A percentile compares a stretch with the other conserved stretches of the same genome.
These are phyloP conservation scores for Pseudomyrmex sp. DNA, from an alignment of 1,140 invertebrate species.

Conservation along the genomic window DNA sequence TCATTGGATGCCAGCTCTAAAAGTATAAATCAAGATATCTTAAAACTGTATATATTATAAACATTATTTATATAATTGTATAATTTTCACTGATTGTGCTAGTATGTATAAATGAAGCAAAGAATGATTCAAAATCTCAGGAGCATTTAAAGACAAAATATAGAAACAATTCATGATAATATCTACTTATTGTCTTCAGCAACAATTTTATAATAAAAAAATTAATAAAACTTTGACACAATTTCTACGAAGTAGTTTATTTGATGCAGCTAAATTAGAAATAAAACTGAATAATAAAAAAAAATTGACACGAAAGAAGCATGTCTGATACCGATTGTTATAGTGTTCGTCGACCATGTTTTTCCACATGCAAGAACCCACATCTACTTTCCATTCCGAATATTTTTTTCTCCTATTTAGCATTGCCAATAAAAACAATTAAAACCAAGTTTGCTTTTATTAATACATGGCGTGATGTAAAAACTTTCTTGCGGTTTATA, in stretches of 20 bases:
- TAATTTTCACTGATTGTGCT: not conserved
- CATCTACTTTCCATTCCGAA: not conserved
- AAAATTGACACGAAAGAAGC: constrained; percentile 66
- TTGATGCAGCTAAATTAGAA: constrained; percentile 2
- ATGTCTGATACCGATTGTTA: constrained; percentile 39
- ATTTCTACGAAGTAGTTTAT: not conserved
- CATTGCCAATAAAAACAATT: not conserved
- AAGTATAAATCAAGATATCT: not conserved
- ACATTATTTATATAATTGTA: not conserved
- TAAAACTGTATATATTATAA: not conserved
- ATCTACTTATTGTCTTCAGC: constrained; percentile 18
- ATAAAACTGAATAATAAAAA: constrained; percentile 52
- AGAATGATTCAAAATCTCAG: not conserved
- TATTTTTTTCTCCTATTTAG: not conserved
- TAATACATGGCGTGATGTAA: not conserved
- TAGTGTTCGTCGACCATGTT: not conserved
- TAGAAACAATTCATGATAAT: constrained; percentile 43
- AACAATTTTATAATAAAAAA: constrained; percentile 2
- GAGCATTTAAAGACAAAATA: constrained; percentile 50
- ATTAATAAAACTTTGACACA: not conserved
- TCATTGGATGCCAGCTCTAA: not conserved
- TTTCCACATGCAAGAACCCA: not conserved
- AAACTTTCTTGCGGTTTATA: constrained; percentile 4
- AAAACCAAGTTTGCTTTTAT: not conserved
- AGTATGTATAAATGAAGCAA: not conserved